A percentile compares a stretch with the other conserved stretches of the same genome.
Evolutionary conservation across 2,113 vertebrate species (phyloP).

Genomic region (Dasyprocta punctata): DNA sequence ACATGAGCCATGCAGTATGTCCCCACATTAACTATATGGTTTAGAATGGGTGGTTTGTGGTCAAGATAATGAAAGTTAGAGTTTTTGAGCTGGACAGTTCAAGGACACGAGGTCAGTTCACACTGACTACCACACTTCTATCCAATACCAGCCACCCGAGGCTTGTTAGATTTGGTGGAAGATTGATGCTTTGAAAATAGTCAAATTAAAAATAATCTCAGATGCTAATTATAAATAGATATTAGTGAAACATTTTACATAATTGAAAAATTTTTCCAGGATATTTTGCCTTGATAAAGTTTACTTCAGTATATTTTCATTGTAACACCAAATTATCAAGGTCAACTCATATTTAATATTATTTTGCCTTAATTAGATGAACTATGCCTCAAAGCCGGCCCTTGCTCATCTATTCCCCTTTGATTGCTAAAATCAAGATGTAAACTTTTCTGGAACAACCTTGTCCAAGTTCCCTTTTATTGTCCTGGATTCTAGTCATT

Average conservation of each 20-base stretch:
- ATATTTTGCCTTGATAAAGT: constrained; percentile 20
- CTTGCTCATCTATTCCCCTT: neutral
- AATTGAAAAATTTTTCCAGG: neutral
- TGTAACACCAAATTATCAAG: neutral
- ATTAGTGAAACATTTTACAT: neutral
- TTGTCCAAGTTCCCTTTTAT: neutral
- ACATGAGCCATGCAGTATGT: neutral
- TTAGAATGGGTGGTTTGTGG: neutral
- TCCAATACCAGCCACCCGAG: neutral
- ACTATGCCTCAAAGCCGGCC: neutral
- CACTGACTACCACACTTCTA: neutral
- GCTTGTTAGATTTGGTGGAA: neutral
- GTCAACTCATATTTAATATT: neutral
- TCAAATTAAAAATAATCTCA: neutral
- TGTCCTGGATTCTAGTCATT: neutral
- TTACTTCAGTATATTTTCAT: neutral
- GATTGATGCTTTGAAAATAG: neutral
- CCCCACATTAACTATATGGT: neutral
- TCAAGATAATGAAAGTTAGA: neutral
- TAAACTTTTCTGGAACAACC: neutral
- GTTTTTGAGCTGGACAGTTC: neutral
- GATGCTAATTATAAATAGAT: neutral
- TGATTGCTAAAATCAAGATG: neutral
- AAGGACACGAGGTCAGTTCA: neutral
- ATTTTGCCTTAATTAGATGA: neutral